Conservation (phyloP, 2,797 vertebrate genomes). For the Acanthurus tractus region DNA sequence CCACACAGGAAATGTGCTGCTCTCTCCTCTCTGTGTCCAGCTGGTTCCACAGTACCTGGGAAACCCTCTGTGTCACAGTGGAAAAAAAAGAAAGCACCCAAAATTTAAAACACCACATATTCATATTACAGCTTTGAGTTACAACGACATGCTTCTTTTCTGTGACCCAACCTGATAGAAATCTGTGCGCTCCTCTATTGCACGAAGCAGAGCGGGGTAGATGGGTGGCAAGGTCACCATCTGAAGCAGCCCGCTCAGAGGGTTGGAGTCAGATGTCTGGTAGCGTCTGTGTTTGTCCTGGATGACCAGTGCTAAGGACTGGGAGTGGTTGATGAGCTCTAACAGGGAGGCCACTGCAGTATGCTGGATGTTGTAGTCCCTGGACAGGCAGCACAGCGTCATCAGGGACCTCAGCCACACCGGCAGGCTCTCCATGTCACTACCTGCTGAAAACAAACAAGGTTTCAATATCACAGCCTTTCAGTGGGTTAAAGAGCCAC, state of each 20-base stretch:
- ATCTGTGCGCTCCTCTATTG: conserved; percentile 91
- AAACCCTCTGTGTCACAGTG: conserved; percentile 87
- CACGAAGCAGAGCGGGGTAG: conserved; percentile 86
- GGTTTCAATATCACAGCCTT: not conserved
- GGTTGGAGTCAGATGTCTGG: conserved; percentile 88
- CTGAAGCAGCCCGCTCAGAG: conserved; percentile 92
- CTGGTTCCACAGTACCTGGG: conserved; percentile 93
- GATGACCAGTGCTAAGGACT: conserved; percentile 94
- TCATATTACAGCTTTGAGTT: not conserved
- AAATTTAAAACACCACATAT: not conserved
- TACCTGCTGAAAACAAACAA: conserved; percentile 70
- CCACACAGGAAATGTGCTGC: conserved; percentile 94
- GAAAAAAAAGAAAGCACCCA: not conserved
- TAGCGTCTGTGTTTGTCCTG: conserved; percentile 94
- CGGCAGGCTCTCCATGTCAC: conserved; percentile 83
- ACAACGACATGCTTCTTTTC: not conserved
- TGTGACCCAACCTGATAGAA: conserved; percentile 91
- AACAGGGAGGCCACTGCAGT: conserved; percentile 92
- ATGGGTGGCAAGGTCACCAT: conserved; percentile 96
- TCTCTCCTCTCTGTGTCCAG: conserved; percentile 92
- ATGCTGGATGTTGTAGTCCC: conserved; percentile 92
- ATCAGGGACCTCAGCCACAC: conserved; percentile 94
- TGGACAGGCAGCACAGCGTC: conserved; percentile 93
- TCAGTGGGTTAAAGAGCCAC: not conserved
- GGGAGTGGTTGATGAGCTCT: conserved; percentile 95